Conservation (phyloP, 2,888 invertebrate species). For the Drosophila lacicola region DNA sequence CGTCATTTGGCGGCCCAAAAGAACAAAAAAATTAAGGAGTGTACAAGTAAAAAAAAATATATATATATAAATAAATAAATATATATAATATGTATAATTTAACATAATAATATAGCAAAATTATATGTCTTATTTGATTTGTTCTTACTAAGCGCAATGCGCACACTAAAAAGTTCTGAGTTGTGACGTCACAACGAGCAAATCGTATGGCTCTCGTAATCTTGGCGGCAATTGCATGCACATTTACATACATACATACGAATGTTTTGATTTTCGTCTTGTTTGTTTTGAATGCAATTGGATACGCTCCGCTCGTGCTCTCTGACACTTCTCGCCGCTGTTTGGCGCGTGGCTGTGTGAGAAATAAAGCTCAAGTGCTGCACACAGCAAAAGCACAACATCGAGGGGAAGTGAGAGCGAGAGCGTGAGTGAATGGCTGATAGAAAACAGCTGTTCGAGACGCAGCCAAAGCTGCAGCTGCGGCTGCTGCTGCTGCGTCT, state of each 20-base stretch:
- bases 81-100: no score
- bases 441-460: constrained; percentile 46
- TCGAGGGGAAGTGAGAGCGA: not conserved
- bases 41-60: no score
- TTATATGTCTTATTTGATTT: no score
- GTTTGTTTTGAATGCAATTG: not conserved
- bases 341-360: not conserved
- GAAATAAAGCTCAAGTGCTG: constrained; percentile 14
- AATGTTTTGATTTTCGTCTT: not conserved
- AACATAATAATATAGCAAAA: no score
- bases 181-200: no score
- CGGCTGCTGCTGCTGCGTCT: constrained; percentile 17
- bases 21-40: no score
- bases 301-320: not conserved
- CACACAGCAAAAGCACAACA: constrained; percentile 19
- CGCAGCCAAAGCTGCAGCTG: constrained; percentile 18
- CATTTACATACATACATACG: not conserved
- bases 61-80: no score
- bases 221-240: not conserved
- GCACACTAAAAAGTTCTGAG: no score
- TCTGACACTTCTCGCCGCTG: not conserved
- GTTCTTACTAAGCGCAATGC: no score
- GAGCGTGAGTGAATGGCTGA: constrained; percentile 2
- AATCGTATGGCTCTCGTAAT: not conserved
- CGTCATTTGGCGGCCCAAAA: no score